These are phyloP conservation scores for Embiotoca jacksoni DNA, from an alignment of 2,113 vertebrate genomes.

Conservation along the genomic window DNA sequence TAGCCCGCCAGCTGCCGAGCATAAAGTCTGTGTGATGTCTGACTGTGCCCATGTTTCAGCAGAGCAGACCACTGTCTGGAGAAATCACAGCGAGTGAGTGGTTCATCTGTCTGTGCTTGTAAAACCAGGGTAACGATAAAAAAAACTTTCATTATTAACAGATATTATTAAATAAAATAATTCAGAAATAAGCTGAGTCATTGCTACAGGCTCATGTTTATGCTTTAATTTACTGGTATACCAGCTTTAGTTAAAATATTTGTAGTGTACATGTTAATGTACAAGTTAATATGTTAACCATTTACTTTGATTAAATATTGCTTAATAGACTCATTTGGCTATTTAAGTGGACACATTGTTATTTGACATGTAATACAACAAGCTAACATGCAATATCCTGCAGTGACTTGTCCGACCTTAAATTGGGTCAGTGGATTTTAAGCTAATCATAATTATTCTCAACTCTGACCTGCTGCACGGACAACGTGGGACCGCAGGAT, in stretches of 20 bases:
- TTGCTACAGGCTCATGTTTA: no score
- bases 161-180: no score
- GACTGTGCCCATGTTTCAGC: no score
- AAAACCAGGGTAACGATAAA: no score
- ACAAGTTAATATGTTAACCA: not conserved
- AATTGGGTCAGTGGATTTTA: constrained; percentile 34
- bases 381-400: constrained; percentile 25
- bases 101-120: no score
- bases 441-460: constrained; percentile 23
- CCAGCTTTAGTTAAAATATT: not conserved
- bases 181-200: no score
- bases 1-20: no score
- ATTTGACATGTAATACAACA: constrained; percentile 17
- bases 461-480: not conserved
- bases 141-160: no score
- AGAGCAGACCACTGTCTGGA: no score
- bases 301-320: not conserved
- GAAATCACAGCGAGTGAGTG: no score
- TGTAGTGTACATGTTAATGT: not conserved
- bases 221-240: no score
- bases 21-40: no score
- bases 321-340: not conserved
- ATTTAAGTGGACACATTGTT: not conserved
- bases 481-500: not conserved
- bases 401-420: not conserved